Base-by-base conservation (phyloP, 2,113 vertebrate genomes). In the Thamnaconus septentrionalis region DNA sequence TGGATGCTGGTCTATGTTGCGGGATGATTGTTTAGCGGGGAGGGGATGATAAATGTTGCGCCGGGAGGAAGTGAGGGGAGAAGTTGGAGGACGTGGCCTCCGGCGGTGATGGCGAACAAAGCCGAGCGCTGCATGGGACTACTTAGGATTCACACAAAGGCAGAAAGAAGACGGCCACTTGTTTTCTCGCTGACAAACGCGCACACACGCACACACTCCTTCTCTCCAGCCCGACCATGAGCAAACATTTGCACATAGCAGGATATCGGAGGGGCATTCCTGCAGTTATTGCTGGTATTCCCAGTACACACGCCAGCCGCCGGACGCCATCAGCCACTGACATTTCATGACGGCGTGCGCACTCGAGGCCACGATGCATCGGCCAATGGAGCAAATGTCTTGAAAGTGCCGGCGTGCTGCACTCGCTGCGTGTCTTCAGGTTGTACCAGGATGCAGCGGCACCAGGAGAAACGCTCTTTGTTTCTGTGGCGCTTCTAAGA, bases 31-130 rank as follows among this genome's bases (percentile, higher is more conserved):
- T 93, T 88, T 60, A 74, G 82, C 58, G 78, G 56, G 61, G 86
- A 88, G 85, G 18, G 18, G 88, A 88, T 94, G 87, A 88, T 92
- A 89, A 91, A 89, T 89, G 90, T 86, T 81, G 78, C 80, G 64
- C 76, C 87, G 64, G 76, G 91, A 90, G 87, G 85, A 90, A 85
- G 71, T 79, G 52, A 84, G 80, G 82, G 83, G 87, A 76, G 61
- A 59, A 88, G 66, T 85, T 87, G 80, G 81, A 86, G 79, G 81
- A 75, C 81, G 69, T 82, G 77, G 49, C 69, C 85, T 79, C 81
- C 76, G 7, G 73, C 58, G 56, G 74, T 87, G 87, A 66, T 51
- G 4, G 57, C 1, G 66, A 87, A 91, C 82, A 92, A 92, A 84
- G 69, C 64, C 52, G 45, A 45, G 53, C 69, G 87, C 75, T 18